These are phyloP conservation scores for Bolborhynchus lineola DNA, from an alignment of 2,113 vertebrate species.

Conservation along the genomic window DNA sequence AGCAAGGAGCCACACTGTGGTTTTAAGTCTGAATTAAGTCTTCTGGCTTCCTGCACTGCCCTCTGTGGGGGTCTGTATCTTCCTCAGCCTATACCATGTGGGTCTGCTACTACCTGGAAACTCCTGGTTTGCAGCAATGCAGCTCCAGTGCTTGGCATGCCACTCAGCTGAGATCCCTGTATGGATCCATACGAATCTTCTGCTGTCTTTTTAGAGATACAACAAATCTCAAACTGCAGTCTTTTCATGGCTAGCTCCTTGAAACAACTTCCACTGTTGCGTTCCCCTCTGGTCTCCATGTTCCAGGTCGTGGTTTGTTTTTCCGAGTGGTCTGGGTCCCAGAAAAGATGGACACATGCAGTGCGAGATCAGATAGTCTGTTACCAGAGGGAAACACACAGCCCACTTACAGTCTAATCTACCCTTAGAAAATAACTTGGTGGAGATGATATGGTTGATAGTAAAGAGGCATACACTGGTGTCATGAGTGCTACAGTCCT, in stretches of 20 bases:
- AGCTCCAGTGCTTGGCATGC: not conserved
- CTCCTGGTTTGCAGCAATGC: not conserved
- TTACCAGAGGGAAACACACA: not conserved
- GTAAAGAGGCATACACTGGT: not conserved
- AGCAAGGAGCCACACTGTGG: not conserved
- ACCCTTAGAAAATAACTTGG: not conserved
- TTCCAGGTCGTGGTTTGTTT: not conserved
- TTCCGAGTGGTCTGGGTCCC: accelerated
- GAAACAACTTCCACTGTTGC: not conserved
- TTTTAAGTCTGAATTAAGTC: not conserved
- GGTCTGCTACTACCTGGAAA: not conserved
- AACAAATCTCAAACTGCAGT: not conserved
- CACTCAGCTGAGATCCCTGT: not conserved
- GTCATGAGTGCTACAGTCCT: not conserved
- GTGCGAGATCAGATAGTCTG: not conserved
- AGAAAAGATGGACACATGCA: not conserved
- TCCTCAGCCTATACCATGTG: not conserved
- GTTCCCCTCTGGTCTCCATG: not conserved
- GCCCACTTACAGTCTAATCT: not conserved
- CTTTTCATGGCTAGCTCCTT: not conserved
- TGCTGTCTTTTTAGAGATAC: not conserved
- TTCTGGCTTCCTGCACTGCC: not conserved
- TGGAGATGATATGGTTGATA: not conserved
- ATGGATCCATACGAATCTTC: not conserved
- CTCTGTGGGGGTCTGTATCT: not conserved